phyloP scores from a whole-genome alignment of 2,888 invertebrate species.

The Leptopilina syphax region DNA sequence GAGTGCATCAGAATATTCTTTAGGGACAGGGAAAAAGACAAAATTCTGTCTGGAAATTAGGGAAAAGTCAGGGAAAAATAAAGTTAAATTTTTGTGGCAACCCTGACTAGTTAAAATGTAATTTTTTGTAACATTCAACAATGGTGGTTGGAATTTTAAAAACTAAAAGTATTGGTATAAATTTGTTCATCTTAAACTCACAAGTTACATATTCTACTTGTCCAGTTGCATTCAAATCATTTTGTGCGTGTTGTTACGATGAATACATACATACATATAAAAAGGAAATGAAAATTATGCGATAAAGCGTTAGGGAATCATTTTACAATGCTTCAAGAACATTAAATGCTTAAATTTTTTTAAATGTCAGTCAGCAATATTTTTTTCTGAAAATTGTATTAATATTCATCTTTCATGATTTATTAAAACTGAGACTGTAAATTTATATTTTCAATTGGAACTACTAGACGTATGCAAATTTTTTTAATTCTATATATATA shows the following conservation, averaged over 20 bases:
- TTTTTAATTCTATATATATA: not conserved
- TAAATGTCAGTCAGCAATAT: not conserved
- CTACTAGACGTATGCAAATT: constrained; percentile 7
- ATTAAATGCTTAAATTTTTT: constrained; percentile 1
- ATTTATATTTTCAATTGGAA: not conserved
- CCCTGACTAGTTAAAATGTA: no score
- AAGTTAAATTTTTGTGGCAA: no score
- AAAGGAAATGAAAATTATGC: constrained; percentile 35
- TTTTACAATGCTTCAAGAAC: constrained; percentile 3
- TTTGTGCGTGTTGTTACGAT: constrained; percentile 2
- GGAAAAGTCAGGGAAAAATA: no score
- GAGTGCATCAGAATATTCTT: no score
- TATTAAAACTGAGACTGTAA: not conserved
- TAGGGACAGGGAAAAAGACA: no score
- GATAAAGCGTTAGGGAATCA: constrained; percentile 8
- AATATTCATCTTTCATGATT: not conserved
- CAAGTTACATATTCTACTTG: not conserved
- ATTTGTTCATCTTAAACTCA: not conserved
- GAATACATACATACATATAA: not conserved
- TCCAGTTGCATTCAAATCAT: constrained; percentile 1
- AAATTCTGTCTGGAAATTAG: no score
- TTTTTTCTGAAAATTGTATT: not conserved
- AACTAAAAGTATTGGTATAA: not conserved
- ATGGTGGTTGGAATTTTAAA: no score
- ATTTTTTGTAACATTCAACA: no score